Evolutionary conservation across 2,888 invertebrate genomes (phyloP).

Genomic region (Aporophyla lueneburgensis): DNA sequence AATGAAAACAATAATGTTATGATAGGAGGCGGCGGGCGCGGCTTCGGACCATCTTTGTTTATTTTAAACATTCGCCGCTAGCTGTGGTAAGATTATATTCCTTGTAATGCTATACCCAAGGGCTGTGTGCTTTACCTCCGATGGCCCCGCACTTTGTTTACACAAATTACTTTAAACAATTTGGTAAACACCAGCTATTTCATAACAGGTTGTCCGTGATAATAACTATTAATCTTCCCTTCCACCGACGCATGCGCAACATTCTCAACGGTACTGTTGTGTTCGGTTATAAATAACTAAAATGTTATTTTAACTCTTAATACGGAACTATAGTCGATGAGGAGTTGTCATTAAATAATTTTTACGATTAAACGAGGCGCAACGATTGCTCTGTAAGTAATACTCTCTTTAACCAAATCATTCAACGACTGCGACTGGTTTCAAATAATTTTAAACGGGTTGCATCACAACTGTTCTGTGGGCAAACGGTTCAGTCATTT

Average conservation of each 20-base stretch:
- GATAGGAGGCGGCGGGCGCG: constrained; percentile 80
- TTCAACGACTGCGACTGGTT: constrained; percentile 76
- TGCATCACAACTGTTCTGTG: constrained; percentile 69
- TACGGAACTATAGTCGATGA: constrained; percentile 69
- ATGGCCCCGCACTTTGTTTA: constrained; percentile 70
- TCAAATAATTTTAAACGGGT: constrained; percentile 72
- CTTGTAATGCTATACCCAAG: constrained; percentile 79
- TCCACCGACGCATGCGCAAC: constrained; percentile 44
- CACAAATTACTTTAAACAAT: constrained; percentile 71
- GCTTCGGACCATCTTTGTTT: constrained; percentile 79
- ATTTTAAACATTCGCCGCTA: constrained; percentile 85
- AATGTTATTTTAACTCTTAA: constrained; percentile 70
- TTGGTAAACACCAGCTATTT: constrained; percentile 62
- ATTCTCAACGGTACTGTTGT: constrained; percentile 46
- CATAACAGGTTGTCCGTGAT: constrained; percentile 61
- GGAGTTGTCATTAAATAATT: constrained; percentile 75
- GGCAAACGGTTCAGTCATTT: constrained; percentile 70
- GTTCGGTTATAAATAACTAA: constrained; percentile 57
- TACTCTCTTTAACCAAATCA: constrained; percentile 77
- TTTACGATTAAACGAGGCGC: constrained; percentile 71
- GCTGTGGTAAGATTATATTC: constrained; percentile 80
- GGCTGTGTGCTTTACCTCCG: constrained; percentile 74
- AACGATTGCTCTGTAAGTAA: constrained; percentile 71
- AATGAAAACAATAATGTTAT: constrained; percentile 88
- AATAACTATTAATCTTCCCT: constrained; percentile 63